Base-by-base conservation (phyloP, 2,797 vertebrate genomes). In the Pogonophryne albipinna region DNA sequence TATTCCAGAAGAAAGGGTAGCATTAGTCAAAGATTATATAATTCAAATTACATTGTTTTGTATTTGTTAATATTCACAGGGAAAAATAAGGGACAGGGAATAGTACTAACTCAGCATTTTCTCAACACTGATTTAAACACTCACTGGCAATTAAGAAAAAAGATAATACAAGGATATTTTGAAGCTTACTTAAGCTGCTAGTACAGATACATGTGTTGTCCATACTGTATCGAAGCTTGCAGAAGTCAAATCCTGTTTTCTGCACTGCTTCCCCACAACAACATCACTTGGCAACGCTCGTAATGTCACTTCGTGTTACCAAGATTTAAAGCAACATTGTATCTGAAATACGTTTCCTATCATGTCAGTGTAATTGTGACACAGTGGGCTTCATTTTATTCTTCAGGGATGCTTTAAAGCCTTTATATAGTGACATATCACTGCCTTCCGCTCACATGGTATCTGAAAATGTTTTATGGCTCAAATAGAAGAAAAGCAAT, bases 1-100 rank as follows among this genome's bases (percentile, higher is more conserved):
- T 90, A 92, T 94, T 90, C 89, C 71, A 90, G 68, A 88, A 83
- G 85, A 93, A 91, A 89, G 68, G 51, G 74, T 83, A 70, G 78
- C 86, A 93, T 92, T 94, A 92, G 90, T 94, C 87, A 91, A 80
- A 85, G 87, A 93, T 91, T 87, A 87, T 90, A 83, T 91, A 85
- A 92, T 87, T 90, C 78, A 90, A 91, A 92, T 91, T 75, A 88
- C 86, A 90, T 82, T 86, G 80, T 87, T 92, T 90, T 90, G 83
- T 90, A 76, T 91, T 90, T 85, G 75, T 69, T 84, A 84, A 89
- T 90, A 87, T 90, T 93, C 91, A 71, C 71, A 60, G 79, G 78
- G 80, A 67, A 85, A 89, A 84, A 87, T 78, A 83, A 75, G 52
- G 66, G 75, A 85, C 45, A 56, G 46, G 10, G 55, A 72, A 76